phyloP scores from a whole-genome alignment of 1,140 invertebrate species.

The Caenorhabditis brenneri region DNA sequence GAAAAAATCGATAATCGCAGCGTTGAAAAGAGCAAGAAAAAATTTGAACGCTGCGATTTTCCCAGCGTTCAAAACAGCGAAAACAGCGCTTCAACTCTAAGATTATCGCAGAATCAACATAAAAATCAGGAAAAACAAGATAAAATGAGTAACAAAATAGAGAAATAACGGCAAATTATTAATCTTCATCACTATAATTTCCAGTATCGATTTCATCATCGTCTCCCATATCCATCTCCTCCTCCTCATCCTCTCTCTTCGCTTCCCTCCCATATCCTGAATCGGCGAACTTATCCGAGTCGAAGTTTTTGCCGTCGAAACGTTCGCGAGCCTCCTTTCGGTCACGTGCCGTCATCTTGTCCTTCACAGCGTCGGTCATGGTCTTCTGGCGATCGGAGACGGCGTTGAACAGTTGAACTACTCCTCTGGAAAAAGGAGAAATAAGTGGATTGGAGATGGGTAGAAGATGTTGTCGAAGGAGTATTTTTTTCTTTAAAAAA shows the following conservation, averaged over 20 bases:
- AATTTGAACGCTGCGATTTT: too few relatives aligned
- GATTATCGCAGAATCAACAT: too few relatives aligned
- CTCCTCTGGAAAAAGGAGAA: conserved; percentile 31
- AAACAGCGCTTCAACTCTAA: too few relatives aligned
- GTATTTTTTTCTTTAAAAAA: too few relatives aligned
- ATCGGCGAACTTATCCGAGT: background rate
- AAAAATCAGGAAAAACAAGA: background rate
- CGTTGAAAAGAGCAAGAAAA: too few relatives aligned
- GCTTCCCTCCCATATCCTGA: background rate
- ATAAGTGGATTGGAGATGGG: background rate
- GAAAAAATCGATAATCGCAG: too few relatives aligned
- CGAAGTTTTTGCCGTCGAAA: conserved; percentile 26
- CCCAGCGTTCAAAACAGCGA: too few relatives aligned
- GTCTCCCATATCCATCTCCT: background rate
- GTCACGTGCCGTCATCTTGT: conserved; percentile 37
- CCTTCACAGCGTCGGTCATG: conserved; percentile 31
- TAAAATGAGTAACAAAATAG: background rate
- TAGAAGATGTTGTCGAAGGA: too few relatives aligned
- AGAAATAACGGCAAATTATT: background rate
- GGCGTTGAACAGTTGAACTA: conserved; percentile 52
- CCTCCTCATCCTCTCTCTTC: conserved; percentile 33
- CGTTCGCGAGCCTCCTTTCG: conserved; percentile 16
- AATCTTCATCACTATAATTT: conserved; percentile 37
- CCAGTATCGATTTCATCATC: conserved; percentile 21
- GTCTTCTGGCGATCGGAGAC: conserved; percentile 48